Conservation (phyloP, 2,797 vertebrate genomes). For the Lagocephalus sceleratus region DNA sequence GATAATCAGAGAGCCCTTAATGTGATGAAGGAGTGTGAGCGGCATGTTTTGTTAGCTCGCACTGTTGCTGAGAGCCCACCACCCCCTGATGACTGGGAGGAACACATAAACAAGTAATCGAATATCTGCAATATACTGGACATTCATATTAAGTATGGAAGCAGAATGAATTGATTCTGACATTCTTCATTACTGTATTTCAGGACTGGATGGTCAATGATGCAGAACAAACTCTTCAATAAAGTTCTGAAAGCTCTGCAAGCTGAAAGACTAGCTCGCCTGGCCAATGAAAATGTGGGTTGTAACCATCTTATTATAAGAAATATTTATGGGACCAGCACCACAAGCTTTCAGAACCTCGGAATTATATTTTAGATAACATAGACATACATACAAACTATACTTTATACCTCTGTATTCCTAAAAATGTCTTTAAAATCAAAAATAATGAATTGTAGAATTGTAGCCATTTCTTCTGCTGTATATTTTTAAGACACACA, state of each 20-base stretch:
- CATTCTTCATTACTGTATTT: constrained; percentile 17
- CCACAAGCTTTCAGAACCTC: too few relatives aligned
- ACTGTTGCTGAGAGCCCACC: constrained; percentile 91
- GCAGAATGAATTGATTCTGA: neutral
- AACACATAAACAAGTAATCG: constrained; percentile 91
- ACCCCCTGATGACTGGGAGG: constrained; percentile 96
- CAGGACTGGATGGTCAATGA: constrained; percentile 91
- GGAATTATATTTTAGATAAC: too few relatives aligned
- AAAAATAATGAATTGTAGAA: too few relatives aligned
- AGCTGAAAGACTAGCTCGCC: constrained; percentile 88
- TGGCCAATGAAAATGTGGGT: constrained; percentile 94
- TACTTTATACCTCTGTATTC: too few relatives aligned
- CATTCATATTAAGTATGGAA: neutral
- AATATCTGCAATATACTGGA: neutral
- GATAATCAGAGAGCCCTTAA: constrained; percentile 95
- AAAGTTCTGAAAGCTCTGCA: constrained; percentile 96
- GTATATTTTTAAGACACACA: too few relatives aligned
- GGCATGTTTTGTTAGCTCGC: constrained; percentile 94
- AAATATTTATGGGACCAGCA: too few relatives aligned
- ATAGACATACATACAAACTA: too few relatives aligned
- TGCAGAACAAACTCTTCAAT: constrained; percentile 97
- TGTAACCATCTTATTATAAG: neutral
- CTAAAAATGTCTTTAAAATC: too few relatives aligned
- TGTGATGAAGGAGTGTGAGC: constrained; percentile 97
- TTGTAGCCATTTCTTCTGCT: too few relatives aligned